These are phyloP conservation scores for Ericerus pela DNA, from an alignment of 1,140 invertebrate genomes.

Conservation along the genomic window DNA sequence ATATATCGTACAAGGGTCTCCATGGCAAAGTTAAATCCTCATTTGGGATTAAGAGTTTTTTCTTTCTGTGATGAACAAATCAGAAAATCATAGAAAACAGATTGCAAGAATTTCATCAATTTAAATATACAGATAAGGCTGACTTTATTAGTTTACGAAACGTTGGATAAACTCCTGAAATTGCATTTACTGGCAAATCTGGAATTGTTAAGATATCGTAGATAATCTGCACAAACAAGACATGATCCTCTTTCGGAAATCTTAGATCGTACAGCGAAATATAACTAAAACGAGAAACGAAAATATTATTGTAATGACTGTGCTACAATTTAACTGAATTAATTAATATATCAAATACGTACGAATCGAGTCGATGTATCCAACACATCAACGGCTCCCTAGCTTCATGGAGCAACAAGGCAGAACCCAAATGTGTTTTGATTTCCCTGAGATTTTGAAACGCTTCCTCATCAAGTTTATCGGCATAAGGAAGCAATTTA, in stretches of 20 bases:
- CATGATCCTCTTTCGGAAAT: conserved; percentile 81
- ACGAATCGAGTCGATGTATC: conserved; percentile 36
- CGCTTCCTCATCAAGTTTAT: conserved; percentile 47
- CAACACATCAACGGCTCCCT: conserved; percentile 47
- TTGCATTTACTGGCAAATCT: conserved; percentile 54
- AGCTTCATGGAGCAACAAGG: conserved; percentile 49
- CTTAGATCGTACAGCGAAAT: conserved; percentile 68
- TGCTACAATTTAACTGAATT: conserved; percentile 14
- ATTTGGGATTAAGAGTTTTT: conserved; percentile 55
- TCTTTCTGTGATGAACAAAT: conserved; percentile 31
- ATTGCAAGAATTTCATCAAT: too few relatives aligned
- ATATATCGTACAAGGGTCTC: conserved; percentile 65
- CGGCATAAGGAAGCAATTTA: conserved; percentile 48
- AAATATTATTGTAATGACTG: neutral
- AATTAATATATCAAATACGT: neutral
- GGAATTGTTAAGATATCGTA: conserved; percentile 62
- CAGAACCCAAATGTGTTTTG: conserved; percentile 48
- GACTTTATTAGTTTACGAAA: neutral
- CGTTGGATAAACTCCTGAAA: conserved; percentile 25
- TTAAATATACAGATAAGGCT: neutral
- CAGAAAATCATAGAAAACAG: conserved; percentile 18
- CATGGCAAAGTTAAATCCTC: conserved; percentile 70
- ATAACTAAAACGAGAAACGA: conserved; percentile 41
- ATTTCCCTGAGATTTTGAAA: conserved; percentile 41
- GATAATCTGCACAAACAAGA: conserved; percentile 67